These are phyloP conservation scores for Enteromius fasciolatus DNA, from an alignment of 2,797 vertebrate genomes.

Conservation along the genomic window DNA sequence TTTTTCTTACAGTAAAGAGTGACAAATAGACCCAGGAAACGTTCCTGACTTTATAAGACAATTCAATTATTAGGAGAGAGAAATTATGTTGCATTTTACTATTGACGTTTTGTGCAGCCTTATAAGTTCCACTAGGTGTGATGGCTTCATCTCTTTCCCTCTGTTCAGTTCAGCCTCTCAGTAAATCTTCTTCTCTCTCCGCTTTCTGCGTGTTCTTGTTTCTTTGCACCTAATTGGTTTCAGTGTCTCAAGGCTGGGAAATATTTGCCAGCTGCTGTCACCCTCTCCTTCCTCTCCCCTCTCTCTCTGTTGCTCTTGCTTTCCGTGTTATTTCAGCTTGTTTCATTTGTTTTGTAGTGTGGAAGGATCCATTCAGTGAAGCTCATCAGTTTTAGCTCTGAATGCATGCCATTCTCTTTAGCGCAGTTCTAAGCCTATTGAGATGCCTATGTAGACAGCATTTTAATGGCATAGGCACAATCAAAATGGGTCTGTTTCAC, in stretches of 20 bases:
- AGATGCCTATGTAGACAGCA: not conserved
- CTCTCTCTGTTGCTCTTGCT: not conserved
- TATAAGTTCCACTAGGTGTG: not conserved
- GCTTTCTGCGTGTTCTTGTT: constrained; percentile 4
- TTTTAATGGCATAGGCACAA: not conserved
- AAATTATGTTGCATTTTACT: not conserved
- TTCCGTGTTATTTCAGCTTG: constrained; percentile 24
- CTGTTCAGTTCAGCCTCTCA: not conserved
- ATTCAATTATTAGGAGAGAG: not conserved
- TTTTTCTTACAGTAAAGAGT: not conserved
- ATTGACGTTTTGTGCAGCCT: not conserved
- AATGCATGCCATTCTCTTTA: constrained; percentile 3
- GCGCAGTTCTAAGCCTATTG: constrained; percentile 3
- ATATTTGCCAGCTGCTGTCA: constrained; percentile 32
- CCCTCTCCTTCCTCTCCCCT: not conserved
- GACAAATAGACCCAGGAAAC: not conserved
- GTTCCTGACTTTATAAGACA: not conserved
- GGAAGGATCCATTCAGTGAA: constrained; percentile 7
- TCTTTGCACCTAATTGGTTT: constrained; percentile 42
- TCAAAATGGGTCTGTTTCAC: not conserved
- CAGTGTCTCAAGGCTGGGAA: constrained; percentile 26
- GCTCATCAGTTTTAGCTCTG: constrained; percentile 23
- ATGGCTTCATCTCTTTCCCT: not conserved
- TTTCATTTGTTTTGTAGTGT: constrained; percentile 29
- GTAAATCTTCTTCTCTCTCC: constrained; percentile 16